Evolutionary conservation across 2,888 invertebrate genomes (phyloP), one percentile per base, ranked within the genome.

Genomic region (Epicampocera succincta): DNA sequence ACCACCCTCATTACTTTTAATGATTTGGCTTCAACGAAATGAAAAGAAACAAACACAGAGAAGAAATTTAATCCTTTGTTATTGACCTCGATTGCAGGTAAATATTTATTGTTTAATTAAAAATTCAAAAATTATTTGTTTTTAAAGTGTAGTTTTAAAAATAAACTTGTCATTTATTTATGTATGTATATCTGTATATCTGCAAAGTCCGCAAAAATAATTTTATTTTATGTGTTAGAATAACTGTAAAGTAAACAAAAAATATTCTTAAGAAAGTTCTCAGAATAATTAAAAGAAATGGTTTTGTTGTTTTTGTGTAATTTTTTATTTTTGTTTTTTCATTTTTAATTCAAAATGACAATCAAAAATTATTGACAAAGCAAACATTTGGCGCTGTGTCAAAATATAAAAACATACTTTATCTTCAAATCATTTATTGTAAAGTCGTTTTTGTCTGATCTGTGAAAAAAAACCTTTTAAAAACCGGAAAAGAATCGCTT

Each of bases 401-500:
- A 79, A 46, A 21, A 69, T 21, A 50, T 46, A 58, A 33, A 65
- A 54, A 29, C 11, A 12, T 0, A 42, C 25, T 58, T 56, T 50
- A 42, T 48, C 21, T 50, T 56, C 44, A 40, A 75, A 29, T 50
- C 42, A 17, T 42, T 66, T 60, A 48, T 50, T 60, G 60, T 25
- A 71, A 74, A 58, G 13, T 71, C n/a, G 33, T 74, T 58, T 48
- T 38, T 52, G 33, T 17, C 11, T 33, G 56, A 54, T 56, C 56
- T 58, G 17, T 46, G 19, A 13, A 61, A 29, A 33, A 60, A 52
- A 33, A 50, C 46, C 50, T 17, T 25, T 61, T 48, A 66, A 38
- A 76, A 63, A 52, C 81, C 76, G 81, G 81, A 81, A 81, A 69
- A 76, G 56, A 73, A 72, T 73, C 56, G 13, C 12, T 63, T 65